phyloP scores from a whole-genome alignment of 2,113 vertebrate genomes.

The Halcyon malimbica region DNA sequence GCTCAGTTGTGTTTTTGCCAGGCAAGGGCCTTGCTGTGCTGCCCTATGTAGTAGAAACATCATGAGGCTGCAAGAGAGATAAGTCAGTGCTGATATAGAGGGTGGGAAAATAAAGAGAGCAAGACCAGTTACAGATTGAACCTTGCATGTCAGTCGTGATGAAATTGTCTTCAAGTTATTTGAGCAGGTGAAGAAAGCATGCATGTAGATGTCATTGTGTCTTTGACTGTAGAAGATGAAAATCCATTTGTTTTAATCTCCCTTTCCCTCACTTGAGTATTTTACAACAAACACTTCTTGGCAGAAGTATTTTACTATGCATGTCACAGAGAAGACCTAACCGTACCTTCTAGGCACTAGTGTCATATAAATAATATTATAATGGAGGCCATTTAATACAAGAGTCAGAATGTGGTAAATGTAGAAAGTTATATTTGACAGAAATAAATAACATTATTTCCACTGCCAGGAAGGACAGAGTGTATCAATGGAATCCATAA shows the following conservation, averaged over 20 bases:
- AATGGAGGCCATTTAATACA: neutral
- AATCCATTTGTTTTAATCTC: constrained; percentile 38
- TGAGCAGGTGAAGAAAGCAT: constrained; percentile 49
- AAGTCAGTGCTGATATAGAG: neutral
- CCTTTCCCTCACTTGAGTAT: constrained; percentile 4
- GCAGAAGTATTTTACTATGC: neutral
- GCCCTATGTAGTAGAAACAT: neutral
- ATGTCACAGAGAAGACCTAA: neutral
- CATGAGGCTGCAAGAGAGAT: neutral
- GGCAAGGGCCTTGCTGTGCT: neutral
- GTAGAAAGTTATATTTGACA: neutral
- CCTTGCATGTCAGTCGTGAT: neutral
- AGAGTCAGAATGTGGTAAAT: neutral
- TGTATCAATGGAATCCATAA: neutral
- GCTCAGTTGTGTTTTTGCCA: neutral
- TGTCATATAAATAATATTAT: neutral
- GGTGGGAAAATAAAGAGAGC: neutral
- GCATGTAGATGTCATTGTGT: constrained; percentile 41
- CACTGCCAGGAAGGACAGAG: neutral
- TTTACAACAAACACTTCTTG: neutral
- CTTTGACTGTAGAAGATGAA: constrained; percentile 37
- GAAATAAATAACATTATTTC: constrained; percentile 25
- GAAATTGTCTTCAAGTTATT: constrained; percentile 22
- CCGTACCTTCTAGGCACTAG: neutral
- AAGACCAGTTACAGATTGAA: constrained; percentile 2